A percentile compares a stretch with the other conserved stretches of the same genome.
phyloP scores from a whole-genome alignment of 2,888 invertebrate species.

The Cepaea hortensis region DNA sequence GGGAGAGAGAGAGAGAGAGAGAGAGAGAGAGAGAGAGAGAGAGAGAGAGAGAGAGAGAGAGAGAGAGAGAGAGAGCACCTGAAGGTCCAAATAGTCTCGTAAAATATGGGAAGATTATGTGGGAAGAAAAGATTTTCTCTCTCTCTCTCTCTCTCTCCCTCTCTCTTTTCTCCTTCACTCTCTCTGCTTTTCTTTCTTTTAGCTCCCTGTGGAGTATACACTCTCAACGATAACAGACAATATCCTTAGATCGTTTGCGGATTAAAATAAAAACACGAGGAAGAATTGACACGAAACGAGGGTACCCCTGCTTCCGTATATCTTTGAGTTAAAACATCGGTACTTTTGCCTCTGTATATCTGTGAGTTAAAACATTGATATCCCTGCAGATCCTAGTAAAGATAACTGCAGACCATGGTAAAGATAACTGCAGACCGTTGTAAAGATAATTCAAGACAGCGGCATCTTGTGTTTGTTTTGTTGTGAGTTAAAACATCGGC shows the following conservation, averaged over 20 bases:
- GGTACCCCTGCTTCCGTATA: too few relatives aligned
- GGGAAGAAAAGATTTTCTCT: background rate
- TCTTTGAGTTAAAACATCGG: too few relatives aligned
- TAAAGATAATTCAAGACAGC: too few relatives aligned
- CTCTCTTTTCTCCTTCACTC: background rate
- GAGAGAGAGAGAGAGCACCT: background rate
- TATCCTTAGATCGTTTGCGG: background rate
- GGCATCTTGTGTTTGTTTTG: too few relatives aligned
- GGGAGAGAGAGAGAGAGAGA: background rate
- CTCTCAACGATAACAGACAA: background rate
- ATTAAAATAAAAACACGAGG: background rate
- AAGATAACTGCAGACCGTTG: too few relatives aligned
- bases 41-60: too few relatives aligned
- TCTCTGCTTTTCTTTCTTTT: background rate
- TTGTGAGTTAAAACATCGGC: too few relatives aligned
- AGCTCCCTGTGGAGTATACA: background rate
- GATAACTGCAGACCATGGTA: too few relatives aligned
- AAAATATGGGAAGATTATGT: background rate
- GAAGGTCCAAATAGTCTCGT: background rate
- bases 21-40: background rate
- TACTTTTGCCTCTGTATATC: too few relatives aligned
- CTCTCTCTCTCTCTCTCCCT: constrained; percentile 18
- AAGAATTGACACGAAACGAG: too few relatives aligned
- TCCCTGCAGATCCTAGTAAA: too few relatives aligned
- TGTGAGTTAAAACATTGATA: too few relatives aligned